phyloP scores from a whole-genome alignment of 2,888 invertebrate species.

The Drosophila pseudotalamancana region DNA sequence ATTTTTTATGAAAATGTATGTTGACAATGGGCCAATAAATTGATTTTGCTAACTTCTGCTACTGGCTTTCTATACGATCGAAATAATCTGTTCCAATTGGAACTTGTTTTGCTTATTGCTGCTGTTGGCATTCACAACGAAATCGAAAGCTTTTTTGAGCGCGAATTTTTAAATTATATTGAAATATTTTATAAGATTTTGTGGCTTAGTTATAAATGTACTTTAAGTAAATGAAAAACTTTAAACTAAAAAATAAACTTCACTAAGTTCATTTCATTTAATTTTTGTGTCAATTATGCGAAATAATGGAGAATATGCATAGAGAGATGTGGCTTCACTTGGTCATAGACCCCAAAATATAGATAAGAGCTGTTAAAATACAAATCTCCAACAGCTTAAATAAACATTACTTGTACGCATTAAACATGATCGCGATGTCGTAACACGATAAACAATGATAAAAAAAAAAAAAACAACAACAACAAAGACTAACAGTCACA shows the following conservation, averaged over 20 bases:
- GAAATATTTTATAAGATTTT: too few species aligned
- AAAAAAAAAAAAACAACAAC: constrained; percentile 11
- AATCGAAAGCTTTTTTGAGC: constrained; percentile 35
- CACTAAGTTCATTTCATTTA: too few species aligned
- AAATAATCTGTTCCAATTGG: constrained; percentile 3
- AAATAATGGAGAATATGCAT: too few species aligned
- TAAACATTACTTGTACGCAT: constrained; percentile 37
- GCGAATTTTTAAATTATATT: constrained; percentile 29
- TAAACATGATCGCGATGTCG: constrained; percentile 26
- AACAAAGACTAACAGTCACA: constrained; percentile 21
- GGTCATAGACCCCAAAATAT: neutral
- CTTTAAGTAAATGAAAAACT: too few species aligned
- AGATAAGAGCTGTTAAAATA: constrained; percentile 52
- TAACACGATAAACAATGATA: constrained; percentile 57
- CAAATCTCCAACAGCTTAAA: constrained; percentile 44
- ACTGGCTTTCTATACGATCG: constrained; percentile 1
- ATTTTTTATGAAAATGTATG: neutral
- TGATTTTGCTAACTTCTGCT: constrained; percentile 21
- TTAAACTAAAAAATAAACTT: too few species aligned
- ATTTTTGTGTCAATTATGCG: too few species aligned
- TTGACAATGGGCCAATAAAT: constrained; percentile 3
- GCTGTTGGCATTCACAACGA: constrained; percentile 45
- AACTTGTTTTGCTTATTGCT: constrained; percentile 30
- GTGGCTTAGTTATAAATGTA: too few species aligned
- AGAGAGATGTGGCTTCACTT: neutral